Evolutionary conservation across 2,113 vertebrate species (phyloP), one percentile per base, ranked within the genome.

Genomic region (Mungos mungo): DNA sequence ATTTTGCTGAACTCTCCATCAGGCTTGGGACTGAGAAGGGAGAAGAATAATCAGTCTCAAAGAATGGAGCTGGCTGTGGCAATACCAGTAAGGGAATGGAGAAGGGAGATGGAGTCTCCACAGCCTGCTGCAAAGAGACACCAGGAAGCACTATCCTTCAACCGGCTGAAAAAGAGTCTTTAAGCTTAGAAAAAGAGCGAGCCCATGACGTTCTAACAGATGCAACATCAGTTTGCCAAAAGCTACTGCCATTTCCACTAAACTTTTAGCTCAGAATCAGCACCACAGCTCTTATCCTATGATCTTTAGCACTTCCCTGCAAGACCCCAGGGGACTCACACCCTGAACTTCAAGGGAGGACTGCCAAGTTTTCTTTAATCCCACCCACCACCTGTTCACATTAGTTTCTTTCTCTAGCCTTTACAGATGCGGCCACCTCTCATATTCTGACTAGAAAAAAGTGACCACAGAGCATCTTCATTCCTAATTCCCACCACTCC

Each of bases 151-250:
- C 15, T 38, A 52, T 5, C 7, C 65, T 84, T 93, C 69, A 60
- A 47, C n/a, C 23, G 18, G 8, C 38, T 87, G 35, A 93, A 79
- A 89, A 96, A 63, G 68, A 72, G 7, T 27, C 38, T 41, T 31
- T 27, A 38, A 38, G 31, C 57, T 68, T 71, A 52, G 13, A 21
- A 87, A 11, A 93, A 88, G 35, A 41, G 18, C 16, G 18, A 89
- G 29, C 29, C 50, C 29, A 29, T 5, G 14, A 38, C 5, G 23
- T 68, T 92, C 90, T 65, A 95, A 96, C 15, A 84, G 74, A 84
- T n/a, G 45, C 11, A 90, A 92, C n/a, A 71, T n/a, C 84, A 76
- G 19, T 82, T 80, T 94, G 84, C 82, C 71, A 15, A 90, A 88
- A 93, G 57, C 27, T 45, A 63, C 74, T 88, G 33, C 54, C 35